Evolutionary conservation across 30 jellyfish, hydroid and myxozoan genomes (phyloP).

Genomic region (Cassiopea xamachana): DNA sequence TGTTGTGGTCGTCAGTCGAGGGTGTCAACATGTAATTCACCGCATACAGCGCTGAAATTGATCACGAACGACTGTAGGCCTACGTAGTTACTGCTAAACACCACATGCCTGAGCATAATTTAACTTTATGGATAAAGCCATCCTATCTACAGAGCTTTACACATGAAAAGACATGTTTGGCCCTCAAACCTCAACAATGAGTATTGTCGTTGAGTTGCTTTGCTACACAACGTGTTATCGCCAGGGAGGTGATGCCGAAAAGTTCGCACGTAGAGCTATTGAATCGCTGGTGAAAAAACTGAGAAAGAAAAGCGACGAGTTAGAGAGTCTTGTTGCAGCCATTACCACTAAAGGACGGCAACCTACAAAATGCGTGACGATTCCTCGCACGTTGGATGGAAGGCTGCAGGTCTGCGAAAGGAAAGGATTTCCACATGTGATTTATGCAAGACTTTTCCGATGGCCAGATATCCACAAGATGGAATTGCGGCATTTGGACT

Average conservation of each 20-base stretch:
- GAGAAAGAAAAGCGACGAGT: conserved; percentile 94
- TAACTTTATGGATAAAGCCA: conserved; percentile 71
- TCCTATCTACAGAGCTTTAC: conserved; percentile 43
- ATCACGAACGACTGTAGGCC: conserved; percentile 43
- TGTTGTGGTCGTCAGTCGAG: conserved; percentile 76
- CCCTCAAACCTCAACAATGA: conserved; percentile 94
- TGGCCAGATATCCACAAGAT: conserved; percentile 99
- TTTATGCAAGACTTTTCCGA: conserved; percentile 94
- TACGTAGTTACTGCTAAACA: conserved; percentile 2
- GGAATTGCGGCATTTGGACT: conserved; percentile 96
- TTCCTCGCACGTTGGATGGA: conserved; percentile 98
- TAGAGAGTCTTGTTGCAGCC: conserved; percentile 93
- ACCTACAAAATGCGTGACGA: conserved; percentile 99
- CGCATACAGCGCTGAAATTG: conserved; percentile 49
- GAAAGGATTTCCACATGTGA: conserved; percentile 99
- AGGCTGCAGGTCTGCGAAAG: conserved; percentile 98
- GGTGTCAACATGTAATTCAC: conserved; percentile 91
- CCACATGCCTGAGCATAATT: conserved; percentile 41
- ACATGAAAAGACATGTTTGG: conserved; percentile 91
- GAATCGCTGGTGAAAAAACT: conserved; percentile 95
- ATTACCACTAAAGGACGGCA: conserved; percentile 97
- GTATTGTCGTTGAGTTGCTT: conserved; percentile 96
- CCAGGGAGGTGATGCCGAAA: conserved; percentile 99
- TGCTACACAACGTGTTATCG: conserved; percentile 98
- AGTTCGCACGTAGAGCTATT: conserved; percentile 98